Conservation (phyloP, 2,113 vertebrate species). For the Pseudolaguvia tuberculata region DNA sequence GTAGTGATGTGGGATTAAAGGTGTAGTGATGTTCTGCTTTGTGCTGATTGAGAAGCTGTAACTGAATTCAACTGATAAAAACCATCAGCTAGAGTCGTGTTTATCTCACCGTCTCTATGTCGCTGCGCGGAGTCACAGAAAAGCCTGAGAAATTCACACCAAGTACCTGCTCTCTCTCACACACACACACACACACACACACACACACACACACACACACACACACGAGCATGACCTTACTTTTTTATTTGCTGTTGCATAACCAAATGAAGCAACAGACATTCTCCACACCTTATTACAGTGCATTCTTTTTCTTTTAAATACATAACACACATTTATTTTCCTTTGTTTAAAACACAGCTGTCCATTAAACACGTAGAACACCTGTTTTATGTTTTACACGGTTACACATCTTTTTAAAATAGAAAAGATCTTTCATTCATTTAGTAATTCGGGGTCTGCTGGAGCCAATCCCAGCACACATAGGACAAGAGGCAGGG, state of each 20-base stretch:
- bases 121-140: constrained; percentile 36
- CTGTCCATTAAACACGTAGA: too few species aligned
- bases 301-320: background rate
- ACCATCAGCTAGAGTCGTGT: constrained; percentile 36
- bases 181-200: constrained; percentile 39
- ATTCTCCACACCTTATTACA: too few species aligned
- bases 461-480: too few species aligned
- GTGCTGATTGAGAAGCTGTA: constrained; percentile 7
- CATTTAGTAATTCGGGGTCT: too few species aligned
- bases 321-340: background rate
- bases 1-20: background rate
- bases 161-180: constrained; percentile 27
- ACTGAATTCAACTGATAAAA: constrained; percentile 13
- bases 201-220: constrained; percentile 40
- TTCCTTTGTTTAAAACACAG: too few species aligned
- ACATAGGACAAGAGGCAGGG: too few species aligned
- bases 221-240: constrained; percentile 22
- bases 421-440: too few species aligned
- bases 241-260: background rate
- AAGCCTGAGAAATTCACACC: constrained; percentile 37
- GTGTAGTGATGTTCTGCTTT: background rate
- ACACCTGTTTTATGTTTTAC: too few species aligned
- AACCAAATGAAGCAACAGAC: too few species aligned
- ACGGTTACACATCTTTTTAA: too few species aligned
- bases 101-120: constrained; percentile 12